Evolutionary conservation across 2,888 invertebrate genomes (phyloP).

Genomic region (Strigamia maritima): DNA sequence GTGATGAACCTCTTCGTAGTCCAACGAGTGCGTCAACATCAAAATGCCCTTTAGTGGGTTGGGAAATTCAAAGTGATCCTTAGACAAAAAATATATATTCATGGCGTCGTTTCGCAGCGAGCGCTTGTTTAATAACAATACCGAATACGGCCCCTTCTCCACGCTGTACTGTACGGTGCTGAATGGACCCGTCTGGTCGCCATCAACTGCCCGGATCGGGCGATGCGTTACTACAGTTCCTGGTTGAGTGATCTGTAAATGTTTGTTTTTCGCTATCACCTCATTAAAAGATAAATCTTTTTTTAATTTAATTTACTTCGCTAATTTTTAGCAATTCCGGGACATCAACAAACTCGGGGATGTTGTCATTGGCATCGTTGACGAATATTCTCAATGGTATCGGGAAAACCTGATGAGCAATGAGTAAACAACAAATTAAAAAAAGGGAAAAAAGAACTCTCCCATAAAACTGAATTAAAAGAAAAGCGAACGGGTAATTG

Average conservation of each 20-base stretch:
- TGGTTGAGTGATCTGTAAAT: slow-evolving; percentile 57
- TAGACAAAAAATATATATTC: slow-evolving; percentile 48
- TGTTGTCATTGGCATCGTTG: slow-evolving; percentile 36
- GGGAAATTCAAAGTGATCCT: slow-evolving; percentile 76
- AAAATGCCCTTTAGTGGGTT: slow-evolving; percentile 81
- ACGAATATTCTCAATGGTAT: slow-evolving; percentile 31
- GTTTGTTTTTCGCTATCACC: slow-evolving; percentile 5
- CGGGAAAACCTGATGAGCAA: slow-evolving; percentile 23
- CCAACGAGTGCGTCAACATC: slow-evolving; percentile 72
- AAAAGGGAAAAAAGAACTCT: neutral
- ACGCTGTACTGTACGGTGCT: slow-evolving; percentile 81
- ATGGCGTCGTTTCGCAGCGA: neutral
- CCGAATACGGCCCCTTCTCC: slow-evolving; percentile 71
- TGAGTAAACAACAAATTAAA: neutral
- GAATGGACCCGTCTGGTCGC: slow-evolving; percentile 83
- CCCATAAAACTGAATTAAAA: neutral
- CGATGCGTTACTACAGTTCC: slow-evolving; percentile 69
- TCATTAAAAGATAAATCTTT: slow-evolving; percentile 36
- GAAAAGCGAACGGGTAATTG: neutral
- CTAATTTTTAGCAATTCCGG: slow-evolving; percentile 19
- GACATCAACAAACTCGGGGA: slow-evolving; percentile 35
- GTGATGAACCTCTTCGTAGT: slow-evolving; percentile 74
- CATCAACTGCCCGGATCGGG: slow-evolving; percentile 69
- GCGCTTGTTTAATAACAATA: slow-evolving; percentile 51
- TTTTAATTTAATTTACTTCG: slow-evolving; percentile 16